Evolutionary conservation across 2,797 vertebrate species (phyloP).

Genomic region (Protosalanx chinensis): DNA sequence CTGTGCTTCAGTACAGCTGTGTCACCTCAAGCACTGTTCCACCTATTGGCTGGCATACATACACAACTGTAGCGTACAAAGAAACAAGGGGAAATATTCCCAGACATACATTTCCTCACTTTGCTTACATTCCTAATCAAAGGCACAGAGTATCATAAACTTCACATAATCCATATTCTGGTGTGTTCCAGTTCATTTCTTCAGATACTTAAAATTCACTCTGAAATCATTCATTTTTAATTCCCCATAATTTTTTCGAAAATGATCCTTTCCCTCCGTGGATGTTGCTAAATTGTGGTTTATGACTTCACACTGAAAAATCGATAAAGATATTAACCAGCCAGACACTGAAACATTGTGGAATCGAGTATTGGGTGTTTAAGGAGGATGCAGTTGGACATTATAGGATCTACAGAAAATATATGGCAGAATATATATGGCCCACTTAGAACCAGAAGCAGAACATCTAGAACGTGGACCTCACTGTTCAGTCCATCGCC

Average conservation of each 20-base stretch:
- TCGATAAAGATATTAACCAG: background rate
- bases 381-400: background rate
- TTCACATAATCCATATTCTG: too few species aligned
- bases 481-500: background rate
- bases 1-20: constrained; percentile 16
- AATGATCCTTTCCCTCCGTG: background rate
- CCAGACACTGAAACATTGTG: background rate
- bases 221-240: background rate
- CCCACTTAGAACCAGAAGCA: background rate
- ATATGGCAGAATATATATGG: background rate
- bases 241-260: background rate
- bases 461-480: background rate
- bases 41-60: background rate
- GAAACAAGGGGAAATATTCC: background rate
- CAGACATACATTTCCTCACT: too few species aligned
- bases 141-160: too few species aligned
- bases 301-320: background rate
- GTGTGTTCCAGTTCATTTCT: too few species aligned
- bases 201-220: background rate
- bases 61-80: background rate
- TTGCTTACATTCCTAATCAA: too few species aligned
- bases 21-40: background rate
- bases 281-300: background rate
- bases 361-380: background rate
- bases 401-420: background rate